phyloP scores from a whole-genome alignment of 2,113 vertebrate species.

The Sapajus apella region DNA sequence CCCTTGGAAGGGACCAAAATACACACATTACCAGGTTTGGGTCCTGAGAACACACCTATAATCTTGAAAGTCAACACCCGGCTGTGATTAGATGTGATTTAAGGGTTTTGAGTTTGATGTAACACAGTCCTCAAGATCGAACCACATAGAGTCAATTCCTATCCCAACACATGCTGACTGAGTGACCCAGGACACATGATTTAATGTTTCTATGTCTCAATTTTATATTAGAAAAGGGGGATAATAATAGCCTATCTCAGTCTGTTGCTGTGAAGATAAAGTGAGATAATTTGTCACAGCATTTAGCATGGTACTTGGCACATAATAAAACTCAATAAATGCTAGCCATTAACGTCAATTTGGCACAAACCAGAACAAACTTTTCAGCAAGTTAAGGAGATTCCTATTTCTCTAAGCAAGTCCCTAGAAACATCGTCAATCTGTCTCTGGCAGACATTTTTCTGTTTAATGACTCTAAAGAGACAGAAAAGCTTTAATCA shows the following conservation, averaged over 20 bases:
- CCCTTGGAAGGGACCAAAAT: constrained; percentile 5
- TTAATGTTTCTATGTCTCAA: background rate
- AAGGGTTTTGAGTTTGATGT: background rate
- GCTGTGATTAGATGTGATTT: background rate
- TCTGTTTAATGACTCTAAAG: constrained; percentile 78
- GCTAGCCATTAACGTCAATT: constrained; percentile 29
- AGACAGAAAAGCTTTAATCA: constrained; percentile 85
- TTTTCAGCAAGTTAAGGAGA: constrained; percentile 74
- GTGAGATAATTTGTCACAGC: background rate
- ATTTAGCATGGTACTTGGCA: background rate
- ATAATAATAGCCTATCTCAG: background rate
- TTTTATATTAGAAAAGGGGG: background rate
- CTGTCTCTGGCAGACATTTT: constrained; percentile 77
- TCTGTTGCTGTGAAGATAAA: background rate
- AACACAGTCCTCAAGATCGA: background rate
- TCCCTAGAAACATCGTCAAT: constrained; percentile 77
- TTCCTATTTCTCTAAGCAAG: constrained; percentile 44
- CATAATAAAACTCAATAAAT: constrained; percentile 42
- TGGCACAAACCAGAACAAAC: constrained; percentile 59
- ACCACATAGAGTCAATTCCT: background rate
- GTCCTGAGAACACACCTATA: background rate
- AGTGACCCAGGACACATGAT: background rate
- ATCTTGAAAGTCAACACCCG: background rate
- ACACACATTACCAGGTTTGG: background rate
- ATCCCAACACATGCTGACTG: background rate